Percentiles rank a stretch among this genome's conserved stretches.
These are phyloP conservation scores for Leontopithecus rosalia DNA, from an alignment of 2,797 vertebrate species.

Conservation along the genomic window DNA sequence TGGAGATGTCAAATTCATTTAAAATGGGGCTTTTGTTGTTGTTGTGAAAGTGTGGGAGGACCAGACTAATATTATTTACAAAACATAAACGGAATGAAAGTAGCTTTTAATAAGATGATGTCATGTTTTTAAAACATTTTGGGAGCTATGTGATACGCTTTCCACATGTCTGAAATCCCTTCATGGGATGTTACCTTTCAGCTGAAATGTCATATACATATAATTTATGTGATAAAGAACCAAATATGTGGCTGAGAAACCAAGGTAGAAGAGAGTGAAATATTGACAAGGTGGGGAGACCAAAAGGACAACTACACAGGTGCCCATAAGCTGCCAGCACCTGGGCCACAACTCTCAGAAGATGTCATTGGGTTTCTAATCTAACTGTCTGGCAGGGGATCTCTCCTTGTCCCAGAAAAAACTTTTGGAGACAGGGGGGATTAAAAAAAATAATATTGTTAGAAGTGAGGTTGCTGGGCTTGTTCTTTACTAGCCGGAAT, in stretches of 20 bases:
- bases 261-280: background rate
- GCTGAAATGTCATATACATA: background rate
- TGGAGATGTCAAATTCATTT: background rate
- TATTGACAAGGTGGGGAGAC: background rate
- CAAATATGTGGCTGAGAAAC: background rate
- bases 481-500: slow-evolving; percentile 77
- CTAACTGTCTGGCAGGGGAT: slow-evolving; percentile 75
- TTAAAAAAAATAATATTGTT: slow-evolving; percentile 77
- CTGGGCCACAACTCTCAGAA: slow-evolving; percentile 14
- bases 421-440: slow-evolving; percentile 78
- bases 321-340: background rate
- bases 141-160: background rate
- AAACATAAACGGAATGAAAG: slow-evolving; percentile 40
- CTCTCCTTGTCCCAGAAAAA: slow-evolving; percentile 74
- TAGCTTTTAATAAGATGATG: slow-evolving; percentile 4
- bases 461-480: slow-evolving; percentile 76
- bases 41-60: background rate
- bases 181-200: background rate
- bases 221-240: slow-evolving; percentile 22
- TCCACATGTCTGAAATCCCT: slow-evolving; percentile 22
- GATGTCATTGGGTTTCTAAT: slow-evolving; percentile 57
- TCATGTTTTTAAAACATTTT: slow-evolving; percentile 32
- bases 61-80: slow-evolving; percentile 16
- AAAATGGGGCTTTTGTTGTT: background rate
- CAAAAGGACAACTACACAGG: background rate